phyloP scores from a whole-genome alignment of 1,140 invertebrate genomes.

The Diorhabda sublineata region DNA sequence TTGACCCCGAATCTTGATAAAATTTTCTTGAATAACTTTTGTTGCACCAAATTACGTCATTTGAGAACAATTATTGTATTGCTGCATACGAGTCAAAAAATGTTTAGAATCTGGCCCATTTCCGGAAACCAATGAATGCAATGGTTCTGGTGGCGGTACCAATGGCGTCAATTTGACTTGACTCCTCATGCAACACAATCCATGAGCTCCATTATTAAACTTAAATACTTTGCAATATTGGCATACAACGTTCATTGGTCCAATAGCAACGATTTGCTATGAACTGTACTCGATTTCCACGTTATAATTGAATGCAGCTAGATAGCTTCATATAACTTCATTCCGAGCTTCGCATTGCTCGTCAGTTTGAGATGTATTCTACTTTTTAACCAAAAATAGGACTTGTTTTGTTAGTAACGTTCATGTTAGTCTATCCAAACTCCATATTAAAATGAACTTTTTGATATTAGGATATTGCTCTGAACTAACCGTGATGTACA shows the following conservation, averaged over 20 bases:
- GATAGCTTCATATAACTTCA: background rate
- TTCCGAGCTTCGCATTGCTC: too few species aligned
- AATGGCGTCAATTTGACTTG: background rate
- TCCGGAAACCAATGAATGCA: background rate
- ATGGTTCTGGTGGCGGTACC: background rate
- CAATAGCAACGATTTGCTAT: background rate
- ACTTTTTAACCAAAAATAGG: too few species aligned
- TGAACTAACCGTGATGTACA: too few species aligned
- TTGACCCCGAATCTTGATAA: background rate
- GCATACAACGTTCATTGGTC: background rate
- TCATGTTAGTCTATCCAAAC: too few species aligned
- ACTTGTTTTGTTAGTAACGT: too few species aligned
- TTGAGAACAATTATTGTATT: background rate
- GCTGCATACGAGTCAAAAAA: background rate
- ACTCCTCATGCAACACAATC: background rate
- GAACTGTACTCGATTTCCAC: background rate
- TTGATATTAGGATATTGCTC: too few species aligned
- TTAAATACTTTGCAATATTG: background rate
- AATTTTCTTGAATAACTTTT: background rate
- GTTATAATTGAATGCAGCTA: background rate
- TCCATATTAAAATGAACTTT: too few species aligned
- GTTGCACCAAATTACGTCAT: background rate
- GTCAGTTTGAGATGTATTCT: too few species aligned
- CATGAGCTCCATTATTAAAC: background rate
- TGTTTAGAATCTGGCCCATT: background rate